These are phyloP conservation scores for Eurytemora carolleeae DNA, from an alignment of 1,140 invertebrate species.

Conservation along the genomic window DNA sequence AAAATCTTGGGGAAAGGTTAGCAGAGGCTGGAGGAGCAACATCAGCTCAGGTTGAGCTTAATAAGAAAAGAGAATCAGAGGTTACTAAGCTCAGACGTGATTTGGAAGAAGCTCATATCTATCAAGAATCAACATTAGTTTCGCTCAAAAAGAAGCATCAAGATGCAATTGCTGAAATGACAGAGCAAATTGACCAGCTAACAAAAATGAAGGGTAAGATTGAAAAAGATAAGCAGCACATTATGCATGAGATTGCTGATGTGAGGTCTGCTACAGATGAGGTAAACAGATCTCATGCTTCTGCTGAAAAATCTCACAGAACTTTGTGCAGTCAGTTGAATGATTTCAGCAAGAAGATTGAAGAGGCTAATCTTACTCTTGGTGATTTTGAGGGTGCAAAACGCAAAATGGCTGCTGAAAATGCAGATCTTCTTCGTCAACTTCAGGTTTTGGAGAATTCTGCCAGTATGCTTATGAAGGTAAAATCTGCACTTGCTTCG, in stretches of 20 bases:
- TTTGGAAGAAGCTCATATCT: constrained; percentile 92
- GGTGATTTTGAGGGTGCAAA: constrained; percentile 88
- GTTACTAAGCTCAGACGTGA: constrained; percentile 92
- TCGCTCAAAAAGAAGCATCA: constrained; percentile 98
- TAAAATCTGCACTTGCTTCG: constrained; percentile 79
- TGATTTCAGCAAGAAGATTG: constrained; percentile 82
- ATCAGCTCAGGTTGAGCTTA: constrained; percentile 93
- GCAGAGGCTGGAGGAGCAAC: constrained; percentile 97
- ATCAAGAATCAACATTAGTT: constrained; percentile 85
- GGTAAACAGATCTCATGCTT: constrained; percentile 30
- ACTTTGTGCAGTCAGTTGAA: constrained; percentile 80
- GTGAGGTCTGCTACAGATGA: constrained; percentile 17
- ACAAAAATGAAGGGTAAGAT: constrained; percentile 90
- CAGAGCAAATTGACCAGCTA: too few relatives aligned
- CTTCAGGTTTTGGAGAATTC: constrained; percentile 31
- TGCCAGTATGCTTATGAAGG: constrained; percentile 22
- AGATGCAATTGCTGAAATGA: constrained; percentile 90
- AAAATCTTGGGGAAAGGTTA: too few relatives aligned
- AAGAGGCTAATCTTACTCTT: too few relatives aligned
- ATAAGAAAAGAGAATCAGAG: constrained; percentile 98
- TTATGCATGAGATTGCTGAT: constrained; percentile 10
- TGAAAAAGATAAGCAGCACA: constrained; percentile 10
- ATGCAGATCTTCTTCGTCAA: too few relatives aligned
- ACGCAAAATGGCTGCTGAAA: constrained; percentile 88
- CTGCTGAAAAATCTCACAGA: constrained; percentile 89